Evolutionary conservation across 2,888 invertebrate genomes (phyloP), one percentile per base, ranked within the genome.

Genomic region (Drosophila recens): DNA sequence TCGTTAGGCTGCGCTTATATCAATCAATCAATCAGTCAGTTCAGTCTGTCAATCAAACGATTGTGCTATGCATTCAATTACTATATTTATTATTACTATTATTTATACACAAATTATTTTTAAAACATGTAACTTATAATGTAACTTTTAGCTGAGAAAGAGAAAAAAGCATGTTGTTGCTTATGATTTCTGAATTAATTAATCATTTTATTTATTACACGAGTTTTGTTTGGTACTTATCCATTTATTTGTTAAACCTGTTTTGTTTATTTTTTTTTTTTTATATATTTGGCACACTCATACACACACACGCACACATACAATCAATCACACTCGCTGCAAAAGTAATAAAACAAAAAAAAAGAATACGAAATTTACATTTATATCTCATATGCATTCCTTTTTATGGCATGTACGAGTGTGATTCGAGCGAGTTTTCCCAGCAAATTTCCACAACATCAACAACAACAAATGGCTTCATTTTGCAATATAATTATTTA

Each of bases 401-500:
- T 56, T 20, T 56, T 63, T 45, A 56, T 48, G 51, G 79, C 66
- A 63, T 63, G 75, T 68, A 48, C 30, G 58, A 58, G 59, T 57
- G 63, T 64, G 43, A 72, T 53, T 78, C n/a, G 59, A 78, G 67
- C 56, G 40, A 70, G 43, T 56, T 61, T 56, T 45, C 20, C 27
- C 56, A 54, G 56, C 23, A 53, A 62, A 52, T 27, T 38, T 63
- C 27, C 27, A 43, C 42, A 56, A 23, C 23, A 23, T 20, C 3
- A 20, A 27, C 27, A 27, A 66, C 53, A 36, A 78, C 71, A 74
- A 72, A 79, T 69, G 89, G 83, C 89, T 82, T 73, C 33, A 68
- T 72, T 72, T 89, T 88, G 89, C 87, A 88, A 80, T 65, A 80
- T 73, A 71, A 74, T 79, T 72, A 64, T 83, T 79, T 75, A 58